Percentiles rank a stretch among this genome's conserved stretches.
Conservation (phyloP, 2,888 invertebrate genomes). For the Maniola hyperantus region DNA sequence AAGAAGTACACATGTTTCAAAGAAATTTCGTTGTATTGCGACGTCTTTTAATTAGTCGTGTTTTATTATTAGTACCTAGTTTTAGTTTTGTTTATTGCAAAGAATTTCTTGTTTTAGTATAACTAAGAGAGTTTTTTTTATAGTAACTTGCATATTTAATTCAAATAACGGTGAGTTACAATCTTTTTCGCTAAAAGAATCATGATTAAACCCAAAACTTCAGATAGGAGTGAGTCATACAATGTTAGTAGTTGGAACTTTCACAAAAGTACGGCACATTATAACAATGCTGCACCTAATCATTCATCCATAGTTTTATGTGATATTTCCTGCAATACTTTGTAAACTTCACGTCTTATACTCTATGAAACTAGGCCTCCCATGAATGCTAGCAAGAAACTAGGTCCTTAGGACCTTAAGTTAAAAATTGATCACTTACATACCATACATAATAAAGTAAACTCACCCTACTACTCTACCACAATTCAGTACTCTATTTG, state of each 20-base stretch:
- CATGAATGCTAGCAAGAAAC: too few species aligned
- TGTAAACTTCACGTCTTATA: background rate
- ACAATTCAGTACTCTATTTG: too few species aligned
- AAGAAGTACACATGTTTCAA: conserved; percentile 9
- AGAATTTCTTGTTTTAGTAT: background rate
- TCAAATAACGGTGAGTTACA: background rate
- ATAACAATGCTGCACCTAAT: conserved; percentile 3
- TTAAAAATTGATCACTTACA: too few species aligned
- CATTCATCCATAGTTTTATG: background rate
- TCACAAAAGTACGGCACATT: background rate
- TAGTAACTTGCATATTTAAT: too few species aligned
- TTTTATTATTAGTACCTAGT: conserved; percentile 5
- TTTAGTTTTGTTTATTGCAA: conserved; percentile 9
- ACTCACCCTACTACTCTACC: too few species aligned
- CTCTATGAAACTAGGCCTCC: background rate
- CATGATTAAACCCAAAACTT: background rate
- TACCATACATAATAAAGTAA: too few species aligned
- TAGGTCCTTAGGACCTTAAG: too few species aligned
- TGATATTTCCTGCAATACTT: too few species aligned
- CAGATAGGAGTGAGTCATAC: conserved; percentile 3
- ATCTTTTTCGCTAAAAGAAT: background rate
- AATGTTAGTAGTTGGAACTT: background rate
- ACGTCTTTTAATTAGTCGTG: conserved; percentile 9
- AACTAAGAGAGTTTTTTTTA: background rate
- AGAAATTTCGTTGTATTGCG: background rate